Evolutionary conservation across 23 tunicate genomes (phyloP), one percentile per base, ranked within the genome.

Genomic region (Phallusia fumigata): DNA sequence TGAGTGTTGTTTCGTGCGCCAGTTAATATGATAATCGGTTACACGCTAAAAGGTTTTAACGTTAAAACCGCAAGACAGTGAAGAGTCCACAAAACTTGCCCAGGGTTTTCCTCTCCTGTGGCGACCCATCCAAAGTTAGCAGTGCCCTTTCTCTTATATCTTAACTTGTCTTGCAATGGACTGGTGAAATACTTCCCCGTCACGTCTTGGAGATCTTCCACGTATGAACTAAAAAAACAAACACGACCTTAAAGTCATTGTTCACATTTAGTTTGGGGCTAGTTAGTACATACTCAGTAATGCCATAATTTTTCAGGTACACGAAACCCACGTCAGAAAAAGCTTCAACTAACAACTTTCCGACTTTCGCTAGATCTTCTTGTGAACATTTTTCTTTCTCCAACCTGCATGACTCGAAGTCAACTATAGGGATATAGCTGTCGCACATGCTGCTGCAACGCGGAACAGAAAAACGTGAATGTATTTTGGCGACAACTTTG

Each of bases 71-170:
- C n/a, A n/a, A n/a, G n/a, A n/a, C n/a, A n/a, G n/a, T n/a, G n/a
- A n/a, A n/a, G n/a, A n/a, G n/a, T n/a, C n/a, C n/a, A n/a, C n/a
- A n/a, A n/a, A n/a, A 18, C 58, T 51, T 51, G 13, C 69, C 28
- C 28, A 1, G 69, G 28, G 69, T 24, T 58, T 58, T 88, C 92
- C 3, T 44, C 36, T 21, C 49, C 26, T 21, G 83, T 24, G 19
- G 58, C 65, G 18, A 88, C 83, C 40, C 83, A 88, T 5, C 92
- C 92, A 36, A 53, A 88, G 30, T 88, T 88, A 24, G 28, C 28
- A 50, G 69, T 64, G 3, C 31, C 35, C 32, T 65, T 69, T 30
- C 87, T 78, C n/a, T 45, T 0, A 49, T 78, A 88, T 32, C 35
- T 52, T 49, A 33, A 65, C 65, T 85, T 85, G 35, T 85, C 81